Conservation (phyloP, 2,888 invertebrate genomes). For the Tipula helvola region DNA sequence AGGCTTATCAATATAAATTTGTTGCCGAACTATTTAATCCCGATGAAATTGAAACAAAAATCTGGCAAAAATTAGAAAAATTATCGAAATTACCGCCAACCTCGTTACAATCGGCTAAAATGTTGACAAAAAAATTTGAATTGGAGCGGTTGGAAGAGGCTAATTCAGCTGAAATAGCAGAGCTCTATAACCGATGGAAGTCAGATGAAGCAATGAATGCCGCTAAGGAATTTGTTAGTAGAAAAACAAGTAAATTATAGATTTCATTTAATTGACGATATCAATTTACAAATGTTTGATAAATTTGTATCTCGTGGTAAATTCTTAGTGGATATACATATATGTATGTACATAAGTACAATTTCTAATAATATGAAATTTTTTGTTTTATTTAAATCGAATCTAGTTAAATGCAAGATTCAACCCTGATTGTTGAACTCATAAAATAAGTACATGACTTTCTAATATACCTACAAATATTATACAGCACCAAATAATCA, state of each 20-base stretch:
- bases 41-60: constrained; percentile 43
- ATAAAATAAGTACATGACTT: too few relatives aligned
- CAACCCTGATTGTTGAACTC: too few relatives aligned
- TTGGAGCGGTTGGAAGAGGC: constrained; percentile 48
- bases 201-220: constrained; percentile 54
- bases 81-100: constrained; percentile 41
- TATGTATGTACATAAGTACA: too few relatives aligned
- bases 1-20: constrained; percentile 66
- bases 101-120: constrained; percentile 57
- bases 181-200: constrained; percentile 48
- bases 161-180: constrained; percentile 54
- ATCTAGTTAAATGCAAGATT: too few relatives aligned
- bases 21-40: constrained; percentile 65
- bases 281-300: too few relatives aligned
- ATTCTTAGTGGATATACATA: too few relatives aligned
- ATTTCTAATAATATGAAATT: too few relatives aligned
- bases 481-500: too few relatives aligned
- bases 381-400: too few relatives aligned
- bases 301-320: not conserved
- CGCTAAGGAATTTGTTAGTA: constrained; percentile 21
- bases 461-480: too few relatives aligned
- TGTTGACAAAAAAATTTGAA: constrained; percentile 47
- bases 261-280: too few relatives aligned
- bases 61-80: constrained; percentile 44
- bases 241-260: constrained; percentile 28